Evolutionary conservation across 2,113 vertebrate species (phyloP).

Genomic region (Otolemur garnettii): DNA sequence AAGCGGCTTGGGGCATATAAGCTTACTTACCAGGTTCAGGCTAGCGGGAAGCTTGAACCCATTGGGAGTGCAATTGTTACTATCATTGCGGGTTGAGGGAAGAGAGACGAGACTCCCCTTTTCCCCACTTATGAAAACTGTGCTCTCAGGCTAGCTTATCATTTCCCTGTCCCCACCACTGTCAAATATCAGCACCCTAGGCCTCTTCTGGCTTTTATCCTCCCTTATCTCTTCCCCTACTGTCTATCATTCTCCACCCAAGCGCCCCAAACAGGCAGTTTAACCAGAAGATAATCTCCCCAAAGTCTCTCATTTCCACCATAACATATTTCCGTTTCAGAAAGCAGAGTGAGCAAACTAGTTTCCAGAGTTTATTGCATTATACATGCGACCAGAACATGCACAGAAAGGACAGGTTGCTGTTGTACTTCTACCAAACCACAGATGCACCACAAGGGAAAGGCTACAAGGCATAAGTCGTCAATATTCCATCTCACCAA

Average conservation of each 20-base stretch:
- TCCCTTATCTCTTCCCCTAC: slow-evolving; percentile 51
- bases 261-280: slow-evolving; percentile 38
- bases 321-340: slow-evolving; percentile 76
- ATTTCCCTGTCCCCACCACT: slow-evolving; percentile 38
- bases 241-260: background rate
- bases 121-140: slow-evolving; percentile 72
- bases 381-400: slow-evolving; percentile 98
- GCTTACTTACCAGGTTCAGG: slow-evolving; percentile 84
- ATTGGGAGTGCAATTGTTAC: slow-evolving; percentile 72
- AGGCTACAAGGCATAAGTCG: slow-evolving; percentile 88
- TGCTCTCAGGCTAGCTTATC: slow-evolving; percentile 69
- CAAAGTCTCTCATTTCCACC: slow-evolving; percentile 58
- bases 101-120: background rate
- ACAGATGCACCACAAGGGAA: slow-evolving; percentile 90
- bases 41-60: slow-evolving; percentile 75
- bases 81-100: background rate
- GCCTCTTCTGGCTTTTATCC: slow-evolving; percentile 57
- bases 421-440: slow-evolving; percentile 90
- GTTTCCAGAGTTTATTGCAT: slow-evolving; percentile 97
- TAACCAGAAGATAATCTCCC: slow-evolving; percentile 46
- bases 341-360: slow-evolving; percentile 88
- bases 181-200: slow-evolving; percentile 18
- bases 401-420: slow-evolving; percentile 92
- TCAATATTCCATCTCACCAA: slow-evolving; percentile 89
- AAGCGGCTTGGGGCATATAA: background rate